Conservation (phyloP, 2,797 vertebrate genomes). For the Phoeniculus purpureus region DNA sequence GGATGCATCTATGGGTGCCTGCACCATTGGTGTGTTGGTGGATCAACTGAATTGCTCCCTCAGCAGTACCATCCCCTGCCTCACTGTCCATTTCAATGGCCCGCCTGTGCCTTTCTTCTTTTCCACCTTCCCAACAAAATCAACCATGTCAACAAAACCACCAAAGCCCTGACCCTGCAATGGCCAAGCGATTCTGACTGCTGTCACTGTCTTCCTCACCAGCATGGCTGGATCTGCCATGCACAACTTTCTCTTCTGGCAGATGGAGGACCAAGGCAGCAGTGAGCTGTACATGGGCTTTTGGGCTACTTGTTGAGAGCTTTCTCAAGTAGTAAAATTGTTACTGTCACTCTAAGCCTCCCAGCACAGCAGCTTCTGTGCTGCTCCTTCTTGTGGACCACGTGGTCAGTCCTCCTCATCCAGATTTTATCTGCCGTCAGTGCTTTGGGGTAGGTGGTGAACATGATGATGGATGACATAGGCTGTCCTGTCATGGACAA, state of each 20-base stretch:
- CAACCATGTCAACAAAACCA: constrained; percentile 39
- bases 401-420: constrained; percentile 82
- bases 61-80: background rate
- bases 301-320: constrained; percentile 78
- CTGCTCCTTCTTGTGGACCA: constrained; percentile 86
- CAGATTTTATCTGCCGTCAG: constrained; percentile 84
- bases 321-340: constrained; percentile 67
- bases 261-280: constrained; percentile 86
- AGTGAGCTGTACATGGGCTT: constrained; percentile 86
- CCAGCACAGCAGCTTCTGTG: constrained; percentile 84
- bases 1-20: constrained; percentile 81
- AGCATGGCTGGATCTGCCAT: constrained; percentile 71
- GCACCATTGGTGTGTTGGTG: constrained; percentile 77
- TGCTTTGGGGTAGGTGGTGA: constrained; percentile 85
- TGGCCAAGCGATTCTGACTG: constrained; percentile 76
- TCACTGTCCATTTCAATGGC: constrained; percentile 81
- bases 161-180: constrained; percentile 82
- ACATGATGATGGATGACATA: constrained; percentile 74
- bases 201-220: constrained; percentile 77
- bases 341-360: constrained; percentile 70
- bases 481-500: constrained; percentile 82
- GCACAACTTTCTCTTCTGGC: constrained; percentile 90
- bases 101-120: constrained; percentile 78
- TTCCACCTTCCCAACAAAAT: constrained; percentile 75
- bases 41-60: constrained; percentile 78